Evolutionary conservation across 2,797 vertebrate genomes (phyloP), one percentile per base, ranked within the genome.

Genomic region (Neostethus bicornis): DNA sequence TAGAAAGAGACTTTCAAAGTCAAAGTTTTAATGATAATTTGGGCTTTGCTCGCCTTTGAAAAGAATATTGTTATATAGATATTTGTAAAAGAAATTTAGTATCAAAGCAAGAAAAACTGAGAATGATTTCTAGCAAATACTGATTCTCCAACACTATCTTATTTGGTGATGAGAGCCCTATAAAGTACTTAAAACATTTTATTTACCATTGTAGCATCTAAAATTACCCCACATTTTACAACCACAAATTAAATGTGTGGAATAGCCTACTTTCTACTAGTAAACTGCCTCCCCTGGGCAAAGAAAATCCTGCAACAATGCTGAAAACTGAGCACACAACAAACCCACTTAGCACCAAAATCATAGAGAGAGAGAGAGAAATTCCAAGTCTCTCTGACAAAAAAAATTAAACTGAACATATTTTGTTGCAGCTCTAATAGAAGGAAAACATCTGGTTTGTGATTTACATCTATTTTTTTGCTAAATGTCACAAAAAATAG

Each of bases 401-500:
- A 49, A 70, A 59, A 55, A 74, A 53, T 66, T 49, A 73, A 77
- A 65, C 51, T n/a, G 39, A 28, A 34, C 16, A 19, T 5, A 13
- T 66, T 56, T 63, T 58, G 53, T 72, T 63, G 51, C 61, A 37
- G 72, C 61, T 69, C 20, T 70, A 77, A 75, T 72, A 49, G 61
- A 43, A 49, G 66, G 67, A 55, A 10, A 20, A 54, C 54, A 76
- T 62, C 67, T 80, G 71, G 50, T 79, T 69, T 13, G 3, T 67
- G 31, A 3, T 72, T 75, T 83, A 85, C 87, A 89, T 80, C 73
- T 75, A 65, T 75, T 57, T 26, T 54, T 71, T 55, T 66, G 57
- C 69, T 79, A 79, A 84, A 86, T 77, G 78, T 63, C 69, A 85
- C 42, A 21, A 56, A 77, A 68, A 85, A 85, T 73, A 78, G 82